Evolutionary conservation across 92 coral and sea anemone genomes (phyloP).

Genomic region (Epizoanthus illoricatus): DNA sequence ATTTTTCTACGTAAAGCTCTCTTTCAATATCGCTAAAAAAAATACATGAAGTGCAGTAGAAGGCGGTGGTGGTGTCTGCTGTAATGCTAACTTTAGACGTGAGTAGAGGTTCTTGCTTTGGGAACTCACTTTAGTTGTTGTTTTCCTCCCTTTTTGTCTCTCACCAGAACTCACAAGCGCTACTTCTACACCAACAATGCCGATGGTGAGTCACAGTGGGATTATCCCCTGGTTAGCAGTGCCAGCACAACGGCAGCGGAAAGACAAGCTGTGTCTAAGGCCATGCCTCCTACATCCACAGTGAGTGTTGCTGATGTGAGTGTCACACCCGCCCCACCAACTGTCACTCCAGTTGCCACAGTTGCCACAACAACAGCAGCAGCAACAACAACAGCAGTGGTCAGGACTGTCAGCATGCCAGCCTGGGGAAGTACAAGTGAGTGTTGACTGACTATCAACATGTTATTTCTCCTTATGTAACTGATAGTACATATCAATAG

Average conservation of each 20-base stretch:
- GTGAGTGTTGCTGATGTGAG: not conserved
- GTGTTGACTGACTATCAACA: not conserved
- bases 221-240: constrained; percentile 60
- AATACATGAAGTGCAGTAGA: not conserved
- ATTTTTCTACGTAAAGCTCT: not conserved
- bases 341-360: constrained; percentile 31
- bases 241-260: constrained; percentile 32
- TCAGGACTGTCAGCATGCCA: constrained; percentile 19
- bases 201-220: constrained; percentile 93
- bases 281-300: constrained; percentile 20
- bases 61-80: constrained; percentile 21
- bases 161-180: constrained; percentile 83
- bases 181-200: constrained; percentile 84
- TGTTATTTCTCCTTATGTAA: too few species aligned
- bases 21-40: not conserved
- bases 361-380: constrained; percentile 57
- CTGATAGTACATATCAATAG: not conserved
- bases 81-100: not conserved
- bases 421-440: constrained; percentile 37
- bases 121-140: constrained; percentile 27
- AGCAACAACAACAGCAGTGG: constrained; percentile 22
- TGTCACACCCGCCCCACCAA: not conserved
- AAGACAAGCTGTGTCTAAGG: constrained; percentile 5
- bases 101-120: not conserved
- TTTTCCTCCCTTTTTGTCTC: constrained; percentile 49